A percentile compares a stretch with the other conserved stretches of the same genome.
These are phyloP conservation scores for Fistularia commersonii DNA, from an alignment of 2,797 vertebrate species.

Conservation along the genomic window DNA sequence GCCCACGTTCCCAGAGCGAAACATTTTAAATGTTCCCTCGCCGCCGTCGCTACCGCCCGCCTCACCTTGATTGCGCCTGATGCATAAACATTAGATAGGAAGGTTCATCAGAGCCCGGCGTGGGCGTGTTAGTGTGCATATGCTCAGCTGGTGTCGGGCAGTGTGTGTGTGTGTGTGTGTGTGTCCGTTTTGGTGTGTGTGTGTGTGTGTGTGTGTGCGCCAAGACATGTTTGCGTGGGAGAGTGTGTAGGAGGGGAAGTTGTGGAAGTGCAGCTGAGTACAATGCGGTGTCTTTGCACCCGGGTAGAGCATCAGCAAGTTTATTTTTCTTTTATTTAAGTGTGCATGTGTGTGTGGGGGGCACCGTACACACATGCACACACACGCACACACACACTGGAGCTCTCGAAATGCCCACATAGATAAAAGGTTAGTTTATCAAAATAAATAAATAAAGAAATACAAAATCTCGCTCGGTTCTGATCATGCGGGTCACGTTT, in stretches of 20 bases:
- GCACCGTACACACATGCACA: constrained; percentile 6
- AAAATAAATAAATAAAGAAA: not conserved
- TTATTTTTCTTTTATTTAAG: no score
- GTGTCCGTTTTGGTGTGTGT: not conserved
- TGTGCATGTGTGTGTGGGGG: no score
- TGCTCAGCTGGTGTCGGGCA: constrained; percentile 49
- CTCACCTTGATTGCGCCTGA: constrained; percentile 50
- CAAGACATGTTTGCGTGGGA: constrained; percentile 65
- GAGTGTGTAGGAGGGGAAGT: constrained; percentile 60
- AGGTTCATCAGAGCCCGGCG: constrained; percentile 49
- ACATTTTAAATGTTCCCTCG: constrained; percentile 31
- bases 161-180: constrained; percentile 56
- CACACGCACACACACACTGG: constrained; percentile 3
- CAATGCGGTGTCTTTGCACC: constrained; percentile 36
- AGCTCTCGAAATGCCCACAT: constrained; percentile 12
- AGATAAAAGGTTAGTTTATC: constrained; percentile 11
- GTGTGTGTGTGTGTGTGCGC: constrained; percentile 55
- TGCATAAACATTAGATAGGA: constrained; percentile 70
- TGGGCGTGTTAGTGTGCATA: constrained; percentile 65
- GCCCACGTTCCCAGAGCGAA: constrained; percentile 32
- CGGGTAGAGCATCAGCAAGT: no score
- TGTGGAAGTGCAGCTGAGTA: constrained; percentile 48
- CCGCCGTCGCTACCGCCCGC: constrained; percentile 22
- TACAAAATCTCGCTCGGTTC: not conserved
- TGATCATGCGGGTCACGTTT: constrained; percentile 5